Evolutionary conservation across 2,113 vertebrate species (phyloP).

Genomic region (Amblyornis subalaris): DNA sequence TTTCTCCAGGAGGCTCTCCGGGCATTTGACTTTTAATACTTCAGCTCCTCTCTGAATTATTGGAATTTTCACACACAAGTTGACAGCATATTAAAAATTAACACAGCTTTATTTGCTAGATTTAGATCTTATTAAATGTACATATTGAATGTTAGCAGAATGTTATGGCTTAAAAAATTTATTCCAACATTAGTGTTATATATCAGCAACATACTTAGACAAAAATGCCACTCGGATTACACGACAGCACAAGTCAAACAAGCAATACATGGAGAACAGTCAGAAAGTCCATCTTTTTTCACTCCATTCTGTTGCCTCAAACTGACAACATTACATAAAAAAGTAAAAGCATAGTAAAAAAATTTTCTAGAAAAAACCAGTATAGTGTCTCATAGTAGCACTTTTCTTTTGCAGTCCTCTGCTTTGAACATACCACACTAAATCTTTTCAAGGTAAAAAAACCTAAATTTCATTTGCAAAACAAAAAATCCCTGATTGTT

Average conservation of each 20-base stretch:
- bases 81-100: slow-evolving; percentile 39
- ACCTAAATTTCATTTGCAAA: not conserved
- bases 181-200: not conserved
- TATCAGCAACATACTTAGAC: not conserved
- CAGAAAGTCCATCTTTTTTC: not conserved
- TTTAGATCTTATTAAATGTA: not conserved
- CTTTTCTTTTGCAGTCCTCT: slow-evolving; percentile 3
- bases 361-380: slow-evolving; percentile 9
- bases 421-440: not conserved
- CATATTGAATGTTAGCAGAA: not conserved
- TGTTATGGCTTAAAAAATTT: not conserved
- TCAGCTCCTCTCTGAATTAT: not conserved
- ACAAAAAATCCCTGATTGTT: not conserved
- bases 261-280: not conserved
- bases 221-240: not conserved
- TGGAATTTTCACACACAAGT: not conserved
- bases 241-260: not conserved
- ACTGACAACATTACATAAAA: not conserved
- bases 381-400: not conserved
- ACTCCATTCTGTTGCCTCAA: not conserved
- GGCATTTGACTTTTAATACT: not conserved
- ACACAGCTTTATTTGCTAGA: slow-evolving; percentile 53
- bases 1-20: not conserved
- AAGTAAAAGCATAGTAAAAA: slow-evolving; percentile 13
- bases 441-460: not conserved